Evolutionary conservation across 92 coral and sea anemone genomes (phyloP).

Genomic region (Siderastrea radians): DNA sequence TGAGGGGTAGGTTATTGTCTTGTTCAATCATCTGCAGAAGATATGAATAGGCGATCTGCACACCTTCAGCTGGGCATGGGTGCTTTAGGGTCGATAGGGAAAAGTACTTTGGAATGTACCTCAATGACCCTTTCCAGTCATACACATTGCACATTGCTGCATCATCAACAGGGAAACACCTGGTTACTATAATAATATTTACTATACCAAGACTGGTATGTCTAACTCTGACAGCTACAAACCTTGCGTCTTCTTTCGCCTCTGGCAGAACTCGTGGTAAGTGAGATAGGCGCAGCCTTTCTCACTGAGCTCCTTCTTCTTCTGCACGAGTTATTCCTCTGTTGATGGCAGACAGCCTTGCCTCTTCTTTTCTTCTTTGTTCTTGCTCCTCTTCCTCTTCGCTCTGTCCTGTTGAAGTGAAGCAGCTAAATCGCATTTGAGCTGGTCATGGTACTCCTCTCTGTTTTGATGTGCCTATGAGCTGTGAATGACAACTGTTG

Average conservation of each 20-base stretch:
- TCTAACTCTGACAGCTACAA: not conserved
- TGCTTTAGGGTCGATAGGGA: slow-evolving; percentile 1
- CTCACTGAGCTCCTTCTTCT: slow-evolving; percentile 1
- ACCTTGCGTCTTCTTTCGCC: not conserved
- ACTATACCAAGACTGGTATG: too few species aligned
- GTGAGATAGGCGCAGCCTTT: not conserved
- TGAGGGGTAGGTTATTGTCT: not conserved
- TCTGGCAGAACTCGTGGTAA: not conserved
- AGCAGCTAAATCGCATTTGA: not conserved
- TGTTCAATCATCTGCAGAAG: not conserved
- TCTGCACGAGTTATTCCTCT: not conserved
- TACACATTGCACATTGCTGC: slow-evolving; percentile 36
- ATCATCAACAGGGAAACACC: slow-evolving; percentile 4
- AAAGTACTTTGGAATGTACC: not conserved
- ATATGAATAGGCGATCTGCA: not conserved
- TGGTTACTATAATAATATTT: not conserved
- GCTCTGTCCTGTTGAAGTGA: not conserved
- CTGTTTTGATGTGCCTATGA: slow-evolving; percentile 9
- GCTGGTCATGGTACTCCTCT: slow-evolving; percentile 4
- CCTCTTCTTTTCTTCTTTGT: not conserved
- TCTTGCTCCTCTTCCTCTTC: not conserved
- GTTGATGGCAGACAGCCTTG: slow-evolving; percentile 2
- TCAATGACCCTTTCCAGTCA: slow-evolving; percentile 5
- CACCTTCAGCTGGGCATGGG: slow-evolving; percentile 7
- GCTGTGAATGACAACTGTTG: not conserved